Evolutionary conservation across 2,113 vertebrate genomes (phyloP), one percentile per base, ranked within the genome.

Genomic region (Myotis lucifugus): DNA sequence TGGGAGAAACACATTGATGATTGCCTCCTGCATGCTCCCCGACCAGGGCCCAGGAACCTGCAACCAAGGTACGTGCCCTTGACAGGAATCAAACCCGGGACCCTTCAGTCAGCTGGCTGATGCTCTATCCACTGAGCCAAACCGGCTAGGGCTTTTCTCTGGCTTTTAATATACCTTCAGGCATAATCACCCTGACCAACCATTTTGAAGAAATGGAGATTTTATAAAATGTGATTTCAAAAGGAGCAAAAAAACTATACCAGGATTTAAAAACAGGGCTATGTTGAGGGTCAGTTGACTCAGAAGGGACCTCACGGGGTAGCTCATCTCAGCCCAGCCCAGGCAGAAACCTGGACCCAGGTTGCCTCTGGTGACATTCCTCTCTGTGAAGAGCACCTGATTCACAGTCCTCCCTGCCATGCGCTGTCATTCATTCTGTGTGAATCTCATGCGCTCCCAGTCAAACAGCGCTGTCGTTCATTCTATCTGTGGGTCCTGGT

Each of bases 141-240:
- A 27, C 25, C 1, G 9, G 56, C 8, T 25, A 59, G 56, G 59
- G 59, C 59, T 81, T 90, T 86, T 19, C 18, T 90, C 56, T 87
- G 59, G n/a, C 21, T 96, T 32, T 93, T 87, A 70, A 79, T 21
- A 23, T 56, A 29, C 79, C 56, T 83, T 77, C 50, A 84, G 14
- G 46, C 27, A 46, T 73, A 86, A 70, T 78, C 9, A n/a, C 54
- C 50, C 74, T 34, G 23, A 66, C 17, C 32, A 56, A 77, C 14
- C 34, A 27, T 89, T 84, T 93, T 29, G 5, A 90, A 91, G 77
- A 89, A 70, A 25, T 66, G 52, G 34, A 86, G 59, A 76, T 91
- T 91, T 91, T 74, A 59, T 76, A 94, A 90, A 96, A 70, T 81
- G 78, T 67, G 8, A 85, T 48, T 85, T 76, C 72, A 64, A 52